Evolutionary conservation across 2,888 invertebrate species (phyloP).

Genomic region (Sepiola atlantica): DNA sequence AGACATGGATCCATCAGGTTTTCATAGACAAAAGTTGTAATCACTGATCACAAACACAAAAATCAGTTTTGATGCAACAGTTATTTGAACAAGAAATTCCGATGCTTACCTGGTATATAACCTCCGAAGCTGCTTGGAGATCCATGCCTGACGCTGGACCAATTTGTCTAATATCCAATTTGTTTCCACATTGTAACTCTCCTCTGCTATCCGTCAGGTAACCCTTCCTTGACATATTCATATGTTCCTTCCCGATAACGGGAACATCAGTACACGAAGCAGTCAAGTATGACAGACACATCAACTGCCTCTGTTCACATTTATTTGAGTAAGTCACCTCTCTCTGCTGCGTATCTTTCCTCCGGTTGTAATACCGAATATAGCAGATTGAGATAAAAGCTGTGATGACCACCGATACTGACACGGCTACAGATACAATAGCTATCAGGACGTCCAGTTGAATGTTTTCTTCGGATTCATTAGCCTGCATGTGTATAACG

Average conservation of each 20-base stretch:
- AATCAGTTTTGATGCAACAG: not conserved
- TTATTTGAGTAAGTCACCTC: conserved; percentile 11
- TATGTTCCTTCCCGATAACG: not conserved
- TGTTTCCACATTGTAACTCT: not conserved
- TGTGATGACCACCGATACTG: not conserved
- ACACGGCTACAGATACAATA: not conserved
- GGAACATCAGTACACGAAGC: conserved; percentile 8
- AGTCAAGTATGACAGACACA: not conserved
- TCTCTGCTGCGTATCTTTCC: not conserved
- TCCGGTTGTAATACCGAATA: not conserved
- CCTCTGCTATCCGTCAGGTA: not conserved
- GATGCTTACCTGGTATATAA: not conserved
- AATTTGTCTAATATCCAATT: conserved; percentile 21
- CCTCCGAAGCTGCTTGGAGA: conserved; percentile 11
- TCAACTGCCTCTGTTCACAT: not conserved
- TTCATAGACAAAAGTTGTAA: not conserved
- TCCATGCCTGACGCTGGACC: conserved; percentile 8
- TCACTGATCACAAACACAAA: not conserved
- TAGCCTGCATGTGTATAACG: not conserved
- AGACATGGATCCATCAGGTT: not conserved
- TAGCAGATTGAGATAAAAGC: not conserved
- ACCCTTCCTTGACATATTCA: conserved; percentile 16
- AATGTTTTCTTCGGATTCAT: not conserved
- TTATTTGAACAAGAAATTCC: not conserved
- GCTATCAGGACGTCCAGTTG: conserved; percentile 9